Evolutionary conservation across 2,888 invertebrate genomes (phyloP).

Genomic region (Autographa pulchrina): DNA sequence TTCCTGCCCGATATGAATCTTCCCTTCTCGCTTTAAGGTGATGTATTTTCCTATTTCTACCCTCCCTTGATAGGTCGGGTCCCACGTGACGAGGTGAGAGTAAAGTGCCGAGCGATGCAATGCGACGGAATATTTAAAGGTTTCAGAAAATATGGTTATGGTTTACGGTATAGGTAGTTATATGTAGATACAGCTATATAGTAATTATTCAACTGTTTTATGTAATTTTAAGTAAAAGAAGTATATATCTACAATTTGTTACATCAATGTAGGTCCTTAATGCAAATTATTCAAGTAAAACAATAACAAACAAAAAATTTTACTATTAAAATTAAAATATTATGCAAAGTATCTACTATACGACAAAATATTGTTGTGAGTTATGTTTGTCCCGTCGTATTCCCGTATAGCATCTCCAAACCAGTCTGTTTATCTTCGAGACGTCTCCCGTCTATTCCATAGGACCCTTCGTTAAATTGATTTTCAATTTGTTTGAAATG

Average conservation of each 20-base stretch:
- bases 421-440: conserved; percentile 58
- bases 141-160: conserved; percentile 4
- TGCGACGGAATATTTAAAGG: conserved; percentile 11
- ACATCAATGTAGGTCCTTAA: too few relatives aligned
- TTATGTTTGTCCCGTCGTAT: conserved; percentile 13
- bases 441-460: conserved; percentile 73
- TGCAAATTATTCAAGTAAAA: too few relatives aligned
- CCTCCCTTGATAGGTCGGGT: conserved; percentile 68
- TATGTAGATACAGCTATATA: conserved; percentile 8
- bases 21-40: conserved; percentile 89
- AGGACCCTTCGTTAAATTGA: conserved; percentile 85
- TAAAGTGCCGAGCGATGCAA: conserved; percentile 35
- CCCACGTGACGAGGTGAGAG: conserved; percentile 61
- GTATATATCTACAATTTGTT: too few relatives aligned
- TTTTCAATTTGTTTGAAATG: conserved; percentile 89
- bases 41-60: conserved; percentile 88
- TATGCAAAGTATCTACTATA: neutral
- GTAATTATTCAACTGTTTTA: too few relatives aligned
- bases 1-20: conserved; percentile 89
- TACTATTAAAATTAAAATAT: too few relatives aligned
- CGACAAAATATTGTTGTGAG: neutral
- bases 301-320: too few relatives aligned
- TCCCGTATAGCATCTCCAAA: conserved; percentile 31
- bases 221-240: too few relatives aligned
- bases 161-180: neutral